Conservation (phyloP, 1,140 invertebrate species). For the Drosophila grimshawi region DNA sequence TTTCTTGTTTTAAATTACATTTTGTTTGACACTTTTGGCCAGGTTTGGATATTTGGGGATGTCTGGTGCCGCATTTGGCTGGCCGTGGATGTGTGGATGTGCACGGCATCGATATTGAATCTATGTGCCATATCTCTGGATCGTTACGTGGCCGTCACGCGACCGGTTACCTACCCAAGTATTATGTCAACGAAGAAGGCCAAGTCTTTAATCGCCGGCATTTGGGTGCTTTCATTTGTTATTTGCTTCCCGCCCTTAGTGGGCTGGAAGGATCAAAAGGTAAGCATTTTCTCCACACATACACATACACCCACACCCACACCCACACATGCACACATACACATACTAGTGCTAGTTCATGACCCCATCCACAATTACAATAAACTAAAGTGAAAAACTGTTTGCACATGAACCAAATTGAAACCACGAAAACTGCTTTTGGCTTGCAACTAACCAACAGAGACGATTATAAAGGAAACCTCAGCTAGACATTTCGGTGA, state of each 20-base stretch:
- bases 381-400: constrained; percentile 33
- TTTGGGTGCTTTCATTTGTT: constrained; percentile 98
- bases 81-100: constrained; percentile 97
- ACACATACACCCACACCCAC: neutral
- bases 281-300: constrained; percentile 65
- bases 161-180: constrained; percentile 96
- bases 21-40: constrained; percentile 72
- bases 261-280: constrained; percentile 95
- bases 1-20: constrained; percentile 1
- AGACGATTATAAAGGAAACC: constrained; percentile 16
- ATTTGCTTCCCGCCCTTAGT: constrained; percentile 98
- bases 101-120: constrained; percentile 97
- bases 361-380: constrained; percentile 19
- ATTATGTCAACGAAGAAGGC: constrained; percentile 96
- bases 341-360: neutral
- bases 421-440: constrained; percentile 31
- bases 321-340: neutral
- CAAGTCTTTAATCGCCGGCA: constrained; percentile 93
- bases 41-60: constrained; percentile 97
- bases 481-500: constrained; percentile 2
- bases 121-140: constrained; percentile 96
- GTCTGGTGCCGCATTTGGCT: constrained; percentile 97
- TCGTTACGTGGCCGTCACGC: constrained; percentile 97
- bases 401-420: constrained; percentile 14
- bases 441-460: constrained; percentile 27